Base-by-base conservation (phyloP, 2,888 invertebrate genomes). In the Volucella zonaria region DNA sequence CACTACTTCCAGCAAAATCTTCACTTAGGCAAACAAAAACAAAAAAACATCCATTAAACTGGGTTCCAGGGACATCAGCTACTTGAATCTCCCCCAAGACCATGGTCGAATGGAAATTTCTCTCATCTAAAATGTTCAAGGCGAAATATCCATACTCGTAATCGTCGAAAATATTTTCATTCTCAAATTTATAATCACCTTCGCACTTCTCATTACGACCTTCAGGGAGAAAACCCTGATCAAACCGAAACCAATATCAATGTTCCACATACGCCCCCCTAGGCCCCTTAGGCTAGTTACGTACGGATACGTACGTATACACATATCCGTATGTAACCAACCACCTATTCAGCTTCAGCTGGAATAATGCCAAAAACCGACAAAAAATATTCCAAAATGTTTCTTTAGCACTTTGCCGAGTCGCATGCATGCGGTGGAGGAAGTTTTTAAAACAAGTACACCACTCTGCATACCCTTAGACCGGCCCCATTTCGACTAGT, bases 181-280 rank as follows among this genome's bases (percentile, higher is more conserved):
- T 18, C 68, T 56, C 31, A 15, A 54, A 23, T 47, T 38, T 15
- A 49, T 58, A 49, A 54, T 47, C 45, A 23, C 56, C 66, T 56
- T 66, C 42, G 31, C 49, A 49, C 47, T 58, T 40, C 12, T n/a
- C 14, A 2, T 42, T 31, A 14, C n/a, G 58, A 76, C 75, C 75
- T 76, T 76, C 75, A 43, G 8, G 12, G 14, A 42, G 12, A 51
- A 15, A 52, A 47, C 68, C 31, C 40, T 40, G 49, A 47, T 71
- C 77, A 62, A 78, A 70, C 15, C 58, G 42, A 59, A 15, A 6
- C 70, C 49, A 66, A 56, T 66, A 64, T 40, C 49, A 58, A 56
- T 56, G 47, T 52, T 61, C n/a, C 61, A 59, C 61, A 62, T 23
- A 62, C 56, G 61, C 70, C 70, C 64, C 15, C n/a, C 18, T 38